Conservation (phyloP, 2,888 invertebrate species). For the Cheilosia scutellata region DNA sequence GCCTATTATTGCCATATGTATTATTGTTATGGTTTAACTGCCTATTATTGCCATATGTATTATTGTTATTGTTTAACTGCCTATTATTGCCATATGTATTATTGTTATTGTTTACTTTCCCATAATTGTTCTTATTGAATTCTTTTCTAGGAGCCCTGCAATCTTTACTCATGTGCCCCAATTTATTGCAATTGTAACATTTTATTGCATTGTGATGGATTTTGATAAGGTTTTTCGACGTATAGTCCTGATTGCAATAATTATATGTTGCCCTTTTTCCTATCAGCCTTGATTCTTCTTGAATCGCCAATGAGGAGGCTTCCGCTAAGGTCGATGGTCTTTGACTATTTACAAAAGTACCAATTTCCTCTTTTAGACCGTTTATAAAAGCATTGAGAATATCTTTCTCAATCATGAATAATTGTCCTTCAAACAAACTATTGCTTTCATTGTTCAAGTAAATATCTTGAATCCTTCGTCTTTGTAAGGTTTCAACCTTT, state of each 20-base stretch:
- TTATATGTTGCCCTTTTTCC: not conserved
- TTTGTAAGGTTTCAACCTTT: not conserved
- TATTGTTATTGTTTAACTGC: too few relatives aligned
- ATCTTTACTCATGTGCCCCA: not conserved
- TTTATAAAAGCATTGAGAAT: conserved; percentile 11
- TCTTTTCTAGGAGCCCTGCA: not conserved
- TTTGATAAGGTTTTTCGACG: conserved; percentile 5
- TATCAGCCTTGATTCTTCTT: not conserved
- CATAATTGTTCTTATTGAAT: too few relatives aligned
- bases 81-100: too few relatives aligned
- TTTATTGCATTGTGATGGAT: conserved; percentile 2
- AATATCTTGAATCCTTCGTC: not conserved
- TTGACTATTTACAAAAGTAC: conserved; percentile 4
- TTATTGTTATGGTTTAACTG: too few relatives aligned
- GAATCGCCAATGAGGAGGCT: conserved; percentile 5
- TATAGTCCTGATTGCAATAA: not conserved
- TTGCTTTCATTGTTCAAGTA: not conserved
- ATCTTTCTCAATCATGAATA: conserved; percentile 1
- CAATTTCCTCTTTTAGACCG: conserved; percentile 11
- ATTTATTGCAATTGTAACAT: not conserved
- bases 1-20: too few relatives aligned
- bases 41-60: too few relatives aligned
- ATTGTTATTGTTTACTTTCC: too few relatives aligned
- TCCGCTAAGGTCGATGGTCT: not conserved
- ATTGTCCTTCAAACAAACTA: not conserved